Percentiles rank a stretch among this genome's conserved stretches.
Evolutionary conservation across 2,113 vertebrate species (phyloP).

Genomic region (Anhinga anhinga): DNA sequence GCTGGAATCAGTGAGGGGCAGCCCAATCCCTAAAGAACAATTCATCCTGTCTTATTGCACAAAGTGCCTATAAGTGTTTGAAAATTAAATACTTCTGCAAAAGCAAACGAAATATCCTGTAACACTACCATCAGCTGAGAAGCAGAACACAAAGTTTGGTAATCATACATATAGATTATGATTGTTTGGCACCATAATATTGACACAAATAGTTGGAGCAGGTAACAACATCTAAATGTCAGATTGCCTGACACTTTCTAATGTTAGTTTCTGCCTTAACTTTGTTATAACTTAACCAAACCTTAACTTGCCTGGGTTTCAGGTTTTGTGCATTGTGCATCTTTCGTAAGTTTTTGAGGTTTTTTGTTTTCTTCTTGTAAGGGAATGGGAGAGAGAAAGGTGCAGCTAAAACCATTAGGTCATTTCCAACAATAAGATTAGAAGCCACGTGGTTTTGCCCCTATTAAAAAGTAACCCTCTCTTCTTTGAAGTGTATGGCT

Average conservation of each 20-base stretch:
- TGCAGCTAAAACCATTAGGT: not conserved
- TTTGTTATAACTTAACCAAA: not conserved
- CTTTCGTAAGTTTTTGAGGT: not conserved
- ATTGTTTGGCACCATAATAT: not conserved
- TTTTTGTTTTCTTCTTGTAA: not conserved
- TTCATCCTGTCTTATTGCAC: not conserved
- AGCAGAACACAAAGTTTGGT: not conserved
- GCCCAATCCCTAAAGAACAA: not conserved
- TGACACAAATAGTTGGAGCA: not conserved
- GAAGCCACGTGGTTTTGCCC: not conserved
- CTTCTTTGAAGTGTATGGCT: not conserved
- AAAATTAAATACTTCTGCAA: not conserved
- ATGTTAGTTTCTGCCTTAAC: not conserved
- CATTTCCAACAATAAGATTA: not conserved
- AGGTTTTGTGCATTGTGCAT: not conserved
- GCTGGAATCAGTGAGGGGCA: not conserved
- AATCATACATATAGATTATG: not conserved
- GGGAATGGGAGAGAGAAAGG: not conserved
- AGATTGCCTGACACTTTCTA: not conserved
- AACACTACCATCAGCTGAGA: not conserved
- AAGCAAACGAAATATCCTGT: not conserved
- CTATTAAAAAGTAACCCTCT: not conserved
- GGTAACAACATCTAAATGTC: not conserved
- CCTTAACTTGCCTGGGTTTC: not conserved
- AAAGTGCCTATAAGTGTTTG: not conserved